Conservation (phyloP, 2,888 invertebrate genomes). For the Notodonta ziczac region DNA sequence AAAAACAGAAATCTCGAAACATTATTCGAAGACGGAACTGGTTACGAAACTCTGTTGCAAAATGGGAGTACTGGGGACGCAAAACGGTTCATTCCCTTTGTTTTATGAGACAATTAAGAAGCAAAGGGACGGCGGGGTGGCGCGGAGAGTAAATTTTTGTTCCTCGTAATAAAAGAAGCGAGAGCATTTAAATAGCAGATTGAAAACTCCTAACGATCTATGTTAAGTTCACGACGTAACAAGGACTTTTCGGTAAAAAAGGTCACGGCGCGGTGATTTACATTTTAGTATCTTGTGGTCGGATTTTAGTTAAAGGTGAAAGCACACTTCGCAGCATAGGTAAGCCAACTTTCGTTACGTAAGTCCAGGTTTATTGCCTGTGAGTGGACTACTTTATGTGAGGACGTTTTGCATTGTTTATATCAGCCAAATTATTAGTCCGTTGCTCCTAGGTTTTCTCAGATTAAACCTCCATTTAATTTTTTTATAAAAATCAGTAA, state of each 20-base stretch:
- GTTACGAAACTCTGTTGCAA: conserved; percentile 50
- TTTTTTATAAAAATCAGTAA: too few relatives aligned
- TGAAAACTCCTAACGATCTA: conserved; percentile 65
- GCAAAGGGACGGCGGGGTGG: conserved; percentile 56
- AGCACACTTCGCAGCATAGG: conserved; percentile 18
- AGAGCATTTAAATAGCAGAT: conserved; percentile 66
- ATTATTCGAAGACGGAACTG: conserved; percentile 44
- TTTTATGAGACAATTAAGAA: conserved; percentile 74
- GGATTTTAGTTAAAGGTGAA: conserved; percentile 39
- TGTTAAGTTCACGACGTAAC: conserved; percentile 53
- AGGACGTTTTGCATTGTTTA: background rate
- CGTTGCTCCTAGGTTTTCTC: too few relatives aligned
- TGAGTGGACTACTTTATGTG: too few relatives aligned
- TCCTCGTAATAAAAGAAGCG: conserved; percentile 60
- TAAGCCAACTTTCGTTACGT: conserved; percentile 12
- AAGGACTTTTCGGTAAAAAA: conserved; percentile 45
- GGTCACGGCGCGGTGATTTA: conserved; percentile 38
- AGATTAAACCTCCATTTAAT: too few relatives aligned
- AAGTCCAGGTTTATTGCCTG: background rate
- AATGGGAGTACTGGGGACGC: conserved; percentile 52
- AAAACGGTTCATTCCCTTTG: conserved; percentile 69
- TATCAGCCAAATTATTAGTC: background rate
- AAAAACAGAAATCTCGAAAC: conserved; percentile 34
- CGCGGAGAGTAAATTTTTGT: conserved; percentile 63
- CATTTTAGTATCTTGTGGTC: conserved; percentile 46